phyloP scores from a whole-genome alignment of 2,797 vertebrate genomes.

The Galaxias olidus region DNA sequence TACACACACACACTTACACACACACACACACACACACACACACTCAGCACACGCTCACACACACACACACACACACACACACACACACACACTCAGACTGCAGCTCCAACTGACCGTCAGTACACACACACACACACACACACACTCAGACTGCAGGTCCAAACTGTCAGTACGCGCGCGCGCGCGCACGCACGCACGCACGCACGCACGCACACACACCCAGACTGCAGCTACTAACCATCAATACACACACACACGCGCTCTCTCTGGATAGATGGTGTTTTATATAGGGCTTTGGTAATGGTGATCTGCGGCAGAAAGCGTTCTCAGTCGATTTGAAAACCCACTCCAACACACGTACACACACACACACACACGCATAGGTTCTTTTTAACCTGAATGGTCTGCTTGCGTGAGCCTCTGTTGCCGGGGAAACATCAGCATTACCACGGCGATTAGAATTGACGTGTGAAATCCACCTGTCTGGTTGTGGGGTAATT shows the following conservation, averaged over 20 bases:
- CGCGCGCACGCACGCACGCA: too few relatives aligned
- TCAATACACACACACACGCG: not conserved
- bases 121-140: constrained; percentile 3
- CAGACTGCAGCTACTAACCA: too few relatives aligned
- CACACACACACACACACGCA: not conserved
- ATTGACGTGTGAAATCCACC: constrained; percentile 71
- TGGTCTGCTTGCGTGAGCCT: constrained; percentile 27
- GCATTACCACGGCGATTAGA: constrained; percentile 57
- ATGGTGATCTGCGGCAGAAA: too few relatives aligned
- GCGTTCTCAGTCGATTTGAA: too few relatives aligned
- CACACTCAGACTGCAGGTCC: not conserved
- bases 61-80: constrained; percentile 11
- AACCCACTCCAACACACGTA: not conserved
- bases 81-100: not conserved
- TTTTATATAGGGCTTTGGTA: too few relatives aligned
- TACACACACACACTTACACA: too few relatives aligned
- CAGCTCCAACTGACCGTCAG: constrained; percentile 74
- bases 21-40: constrained; percentile 4
- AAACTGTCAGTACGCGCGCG: too few relatives aligned
- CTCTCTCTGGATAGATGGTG: not conserved
- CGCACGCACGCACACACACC: not conserved
- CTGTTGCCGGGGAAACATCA: constrained; percentile 63
- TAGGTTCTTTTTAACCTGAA: too few relatives aligned
- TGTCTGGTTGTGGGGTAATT: constrained; percentile 63
- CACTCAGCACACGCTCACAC: constrained; percentile 2